phyloP scores from a whole-genome alignment of 2,888 invertebrate genomes.

The Gastracanthus pulcherrimus region DNA sequence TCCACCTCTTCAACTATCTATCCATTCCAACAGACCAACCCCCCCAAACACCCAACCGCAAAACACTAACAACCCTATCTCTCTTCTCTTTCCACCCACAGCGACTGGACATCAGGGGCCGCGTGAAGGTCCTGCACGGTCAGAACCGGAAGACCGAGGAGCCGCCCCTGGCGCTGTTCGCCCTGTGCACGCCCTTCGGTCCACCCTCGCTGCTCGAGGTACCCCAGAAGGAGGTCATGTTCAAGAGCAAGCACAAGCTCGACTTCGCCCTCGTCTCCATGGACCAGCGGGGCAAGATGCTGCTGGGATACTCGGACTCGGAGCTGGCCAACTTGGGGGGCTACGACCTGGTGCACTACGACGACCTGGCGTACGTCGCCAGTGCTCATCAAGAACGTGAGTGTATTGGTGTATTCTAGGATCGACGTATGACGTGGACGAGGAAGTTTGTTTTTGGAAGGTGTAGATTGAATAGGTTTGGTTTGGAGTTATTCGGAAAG shows the following conservation, averaged over 20 bases:
- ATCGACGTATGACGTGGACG: no score
- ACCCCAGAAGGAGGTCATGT: conserved; percentile 99
- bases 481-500: no score
- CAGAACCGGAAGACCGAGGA: conserved; percentile 97
- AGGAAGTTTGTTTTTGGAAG: no score
- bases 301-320: conserved; percentile 95
- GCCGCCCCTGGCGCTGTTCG: conserved; percentile 96
- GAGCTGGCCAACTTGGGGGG: conserved; percentile 96
- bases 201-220: conserved; percentile 98
- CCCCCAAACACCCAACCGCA: no score
- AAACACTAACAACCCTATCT: no score
- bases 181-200: conserved; percentile 99
- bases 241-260: conserved; percentile 99
- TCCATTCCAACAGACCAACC: no score
- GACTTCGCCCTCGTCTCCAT: conserved; percentile 97
- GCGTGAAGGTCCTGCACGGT: conserved; percentile 96
- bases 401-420: no score
- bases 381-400: conserved; percentile 99
- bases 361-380: conserved; percentile 97
- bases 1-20: no score
- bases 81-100: conserved; percentile 76
- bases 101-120: conserved; percentile 98
- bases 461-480: no score
- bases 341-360: conserved; percentile 98
- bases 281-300: conserved; percentile 97